These are phyloP conservation scores for Eupithecia inturbata DNA, from an alignment of 2,888 invertebrate species.

Conservation along the genomic window DNA sequence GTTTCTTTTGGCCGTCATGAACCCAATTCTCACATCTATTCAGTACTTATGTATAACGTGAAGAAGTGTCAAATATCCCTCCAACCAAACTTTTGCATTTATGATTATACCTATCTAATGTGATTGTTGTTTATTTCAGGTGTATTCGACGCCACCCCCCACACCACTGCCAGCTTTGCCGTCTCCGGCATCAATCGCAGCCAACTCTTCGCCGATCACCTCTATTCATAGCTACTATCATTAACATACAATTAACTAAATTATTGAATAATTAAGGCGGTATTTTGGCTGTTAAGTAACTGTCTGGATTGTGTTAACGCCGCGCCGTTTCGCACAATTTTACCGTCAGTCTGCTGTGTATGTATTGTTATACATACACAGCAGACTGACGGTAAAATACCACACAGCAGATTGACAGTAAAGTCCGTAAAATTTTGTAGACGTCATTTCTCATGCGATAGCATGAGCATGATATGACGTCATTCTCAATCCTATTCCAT, in stretches of 20 bases:
- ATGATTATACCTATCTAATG: not conserved
- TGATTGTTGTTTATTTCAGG: slow-evolving; percentile 16
- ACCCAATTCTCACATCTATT: too few species aligned
- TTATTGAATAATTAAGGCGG: not conserved
- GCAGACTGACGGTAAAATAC: not conserved
- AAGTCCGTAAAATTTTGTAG: not conserved
- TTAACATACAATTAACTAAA: slow-evolving; percentile 6
- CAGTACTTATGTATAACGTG: too few species aligned
- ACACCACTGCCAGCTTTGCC: slow-evolving; percentile 82
- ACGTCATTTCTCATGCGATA: not conserved
- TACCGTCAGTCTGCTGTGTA: not conserved
- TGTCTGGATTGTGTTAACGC: not conserved
- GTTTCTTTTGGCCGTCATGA: too few species aligned
- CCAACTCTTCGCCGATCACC: slow-evolving; percentile 75
- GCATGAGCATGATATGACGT: not conserved
- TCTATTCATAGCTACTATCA: slow-evolving; percentile 72
- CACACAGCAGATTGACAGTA: not conserved
- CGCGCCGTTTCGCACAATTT: not conserved
- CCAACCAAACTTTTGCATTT: too few species aligned
- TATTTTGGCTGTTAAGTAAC: not conserved
- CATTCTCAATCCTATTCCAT: not conserved
- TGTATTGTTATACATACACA: not conserved
- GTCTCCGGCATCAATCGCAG: slow-evolving; percentile 65
- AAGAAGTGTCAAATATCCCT: too few species aligned
- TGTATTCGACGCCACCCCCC: slow-evolving; percentile 74